Evolutionary conservation across 2,888 invertebrate genomes (phyloP), one percentile per base, ranked within the genome.

Genomic region (Drosophila heteroneura): DNA sequence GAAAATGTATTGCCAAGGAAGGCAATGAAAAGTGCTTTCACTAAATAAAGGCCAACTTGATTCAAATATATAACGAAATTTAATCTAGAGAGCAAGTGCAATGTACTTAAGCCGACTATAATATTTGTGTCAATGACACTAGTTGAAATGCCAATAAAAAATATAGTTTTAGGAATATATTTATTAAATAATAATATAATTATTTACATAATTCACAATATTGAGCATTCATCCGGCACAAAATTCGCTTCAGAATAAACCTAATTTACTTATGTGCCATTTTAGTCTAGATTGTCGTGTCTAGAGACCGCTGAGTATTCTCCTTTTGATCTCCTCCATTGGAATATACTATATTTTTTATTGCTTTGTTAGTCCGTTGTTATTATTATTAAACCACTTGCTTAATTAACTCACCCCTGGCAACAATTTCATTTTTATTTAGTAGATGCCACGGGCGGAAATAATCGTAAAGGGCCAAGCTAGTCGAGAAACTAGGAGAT

Each of bases 11-110:
- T 60, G 68, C 66, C 60, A 35, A 35, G 28, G 19, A 52, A 30
- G 49, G 51, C 54, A 72, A 51, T 64, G 30, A 61, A 69, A 61
- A 66, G 47, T 37, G 58, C 49, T 62, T 61, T 44, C 37, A 59
- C 28, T 59, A 28, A 51, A 49, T 66, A 41, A 58, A 58, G 49
- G 54, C 32, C 44, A 56, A 62, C 30, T 56, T 39, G 30, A 64
- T 66, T 60, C 26, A 60, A 67, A 68, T 26, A 79, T 52, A 12
- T 51, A 35, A 26, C 41, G 32, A 51, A 60, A 62, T 67, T 56
- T 35, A 59, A 70, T 52, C 61, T 41, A 28, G 16, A 10, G 52
- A 51, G 35, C 56, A 49, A 44, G 32, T 19, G 26, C 16, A 56
- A 35, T 39, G 5, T 26, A 39, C n/a, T 30, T 37, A 39, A 19